These are phyloP conservation scores for Adrianichthys oophorus DNA, from an alignment of 2,797 vertebrate genomes.

Conservation along the genomic window DNA sequence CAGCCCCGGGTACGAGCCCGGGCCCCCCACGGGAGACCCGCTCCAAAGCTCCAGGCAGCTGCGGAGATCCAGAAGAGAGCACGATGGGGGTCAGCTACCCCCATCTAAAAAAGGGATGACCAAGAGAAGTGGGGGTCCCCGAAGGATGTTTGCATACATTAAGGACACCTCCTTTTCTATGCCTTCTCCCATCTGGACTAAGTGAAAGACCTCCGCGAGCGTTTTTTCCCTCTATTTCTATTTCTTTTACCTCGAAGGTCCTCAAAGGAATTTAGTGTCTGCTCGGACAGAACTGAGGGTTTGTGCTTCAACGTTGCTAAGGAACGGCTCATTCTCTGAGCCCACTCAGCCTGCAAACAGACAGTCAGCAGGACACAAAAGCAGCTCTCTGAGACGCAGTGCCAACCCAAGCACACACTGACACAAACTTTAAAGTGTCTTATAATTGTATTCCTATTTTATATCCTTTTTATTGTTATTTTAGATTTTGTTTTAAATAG, in stretches of 20 bases:
- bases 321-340: constrained; percentile 68
- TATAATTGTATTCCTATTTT: no score
- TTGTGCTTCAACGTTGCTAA: constrained; percentile 71
- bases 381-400: constrained; percentile 44
- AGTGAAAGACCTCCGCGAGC: constrained; percentile 11
- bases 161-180: not conserved
- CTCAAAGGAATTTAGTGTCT: constrained; percentile 63
- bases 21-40: no score
- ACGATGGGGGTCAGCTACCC: no score
- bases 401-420: constrained; percentile 28
- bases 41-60: no score
- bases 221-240: constrained; percentile 26
- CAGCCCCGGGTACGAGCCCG: no score
- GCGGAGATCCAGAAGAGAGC: no score
- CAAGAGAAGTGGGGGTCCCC: no score
- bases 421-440: not conserved
- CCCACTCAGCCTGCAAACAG: constrained; percentile 70
- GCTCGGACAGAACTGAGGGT: constrained; percentile 55
- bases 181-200: constrained; percentile 4
- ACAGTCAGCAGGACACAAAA: constrained; percentile 63
- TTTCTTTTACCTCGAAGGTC: constrained; percentile 21
- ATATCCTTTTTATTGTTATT: no score
- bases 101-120: no score
- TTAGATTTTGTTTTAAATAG: no score
- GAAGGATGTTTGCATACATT: no score